Evolutionary conservation across 2,113 vertebrate species (phyloP).

Genomic region (Grammomys surdaster): DNA sequence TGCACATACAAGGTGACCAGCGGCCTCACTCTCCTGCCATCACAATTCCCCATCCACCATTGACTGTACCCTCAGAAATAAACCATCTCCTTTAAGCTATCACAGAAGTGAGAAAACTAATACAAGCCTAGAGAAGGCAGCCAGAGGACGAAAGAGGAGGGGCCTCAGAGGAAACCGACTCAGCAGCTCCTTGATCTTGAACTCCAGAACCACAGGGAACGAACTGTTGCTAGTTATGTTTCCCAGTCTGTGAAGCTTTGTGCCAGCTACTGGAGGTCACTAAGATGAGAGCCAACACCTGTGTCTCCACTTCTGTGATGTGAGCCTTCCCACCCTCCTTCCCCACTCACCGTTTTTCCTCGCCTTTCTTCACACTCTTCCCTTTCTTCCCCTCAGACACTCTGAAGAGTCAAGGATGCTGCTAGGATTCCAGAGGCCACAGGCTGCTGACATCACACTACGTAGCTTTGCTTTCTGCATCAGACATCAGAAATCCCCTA

Average conservation of each 20-base stretch:
- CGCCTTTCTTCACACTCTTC: neutral
- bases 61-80: neutral
- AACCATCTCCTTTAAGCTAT: neutral
- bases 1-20: neutral
- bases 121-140: accelerated
- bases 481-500: neutral
- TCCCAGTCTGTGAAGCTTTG: no score
- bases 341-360: neutral
- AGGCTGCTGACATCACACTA: neutral
- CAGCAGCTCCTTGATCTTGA: neutral
- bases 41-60: neutral
- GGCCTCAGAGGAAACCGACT: neutral
- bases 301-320: accelerated
- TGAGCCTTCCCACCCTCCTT: neutral
- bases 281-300: accelerated
- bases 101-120: neutral
- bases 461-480: neutral
- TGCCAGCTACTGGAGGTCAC: accelerated
- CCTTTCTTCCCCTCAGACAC: neutral
- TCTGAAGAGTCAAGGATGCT: neutral
- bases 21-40: neutral
- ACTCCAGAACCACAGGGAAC: neutral
- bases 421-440: neutral
- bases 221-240: neutral
- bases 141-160: neutral